Base-by-base conservation (phyloP, 2,888 invertebrate genomes). In the Hemicrepidius hirtus region DNA sequence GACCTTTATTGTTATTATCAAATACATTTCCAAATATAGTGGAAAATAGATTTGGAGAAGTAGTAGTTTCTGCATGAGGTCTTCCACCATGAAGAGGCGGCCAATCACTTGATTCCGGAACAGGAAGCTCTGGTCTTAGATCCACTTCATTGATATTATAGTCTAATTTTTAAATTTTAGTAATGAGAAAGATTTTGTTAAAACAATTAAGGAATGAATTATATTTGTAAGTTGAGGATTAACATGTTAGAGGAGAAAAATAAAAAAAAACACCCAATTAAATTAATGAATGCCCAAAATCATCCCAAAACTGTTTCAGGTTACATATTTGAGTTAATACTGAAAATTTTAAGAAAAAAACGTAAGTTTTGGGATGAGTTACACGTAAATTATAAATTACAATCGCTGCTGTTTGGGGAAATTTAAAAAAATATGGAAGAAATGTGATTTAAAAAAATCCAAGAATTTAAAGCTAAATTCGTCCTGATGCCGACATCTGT, bases 141-240 rank as follows among this genome's bases (percentile, higher is more conserved):
- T 68, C 68, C 60, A 69, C 66, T 64, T 64, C 64, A 41, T 46
- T 64, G 46, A 55, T 68, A 40, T 60, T 53, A 37, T 60, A 63
- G 32, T 53, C 49, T 57, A 55, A 18, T 28, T 13, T 13, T 10
- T 20, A 32, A 13, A 16, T 28, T 13, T 53, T 32, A 53, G 53
- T 53, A 13, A 53, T 53, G 53, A 53, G 6, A 0, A 49, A 24
- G 13, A 21, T 28, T 53, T 53, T 28, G 9, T 53, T 21, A 21
- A 12, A 20, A 53, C 53, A 53, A 21, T 32, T 3, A 28, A 32
- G 53, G 24, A 50, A 50, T n/a, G 50, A n/a, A 50, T 13, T 1
- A 44, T 44, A 44, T 44, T 16, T 6, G 4, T 13, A n/a, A 6
- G 41, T 41, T 41, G 13, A 2, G 32, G 32, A 20, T 20, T 7